Percentiles rank a stretch among this genome's conserved stretches.
Evolutionary conservation across 1,140 invertebrate genomes (phyloP).

Genomic region (Drepana arcuata): DNA sequence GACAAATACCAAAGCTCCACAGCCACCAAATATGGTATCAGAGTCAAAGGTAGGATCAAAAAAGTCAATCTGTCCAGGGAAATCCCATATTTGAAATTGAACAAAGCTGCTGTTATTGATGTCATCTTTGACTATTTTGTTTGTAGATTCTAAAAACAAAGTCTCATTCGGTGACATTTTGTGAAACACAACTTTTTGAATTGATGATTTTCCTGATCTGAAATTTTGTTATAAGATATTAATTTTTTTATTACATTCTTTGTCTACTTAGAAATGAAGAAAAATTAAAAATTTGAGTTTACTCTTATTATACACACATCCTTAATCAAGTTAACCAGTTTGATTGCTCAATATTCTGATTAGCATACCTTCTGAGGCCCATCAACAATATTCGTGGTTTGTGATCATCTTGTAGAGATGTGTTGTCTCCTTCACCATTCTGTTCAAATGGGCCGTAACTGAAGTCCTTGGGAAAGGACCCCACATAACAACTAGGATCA

Average conservation of each 20-base stretch:
- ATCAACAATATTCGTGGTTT: slow-evolving; percentile 96
- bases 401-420: slow-evolving; percentile 76
- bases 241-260: no score
- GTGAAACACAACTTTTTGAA: slow-evolving; percentile 99
- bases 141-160: slow-evolving; percentile 98
- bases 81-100: slow-evolving; percentile 99
- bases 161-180: slow-evolving; percentile 99
- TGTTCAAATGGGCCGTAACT: slow-evolving; percentile 88
- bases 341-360: neutral
- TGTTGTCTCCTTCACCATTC: slow-evolving; percentile 74
- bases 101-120: slow-evolving; percentile 98
- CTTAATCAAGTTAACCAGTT: no score
- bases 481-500: slow-evolving; percentile 77
- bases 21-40: slow-evolving; percentile 94
- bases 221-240: no score
- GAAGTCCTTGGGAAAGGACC: slow-evolving; percentile 94
- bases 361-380: slow-evolving; percentile 88
- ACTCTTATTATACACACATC: no score
- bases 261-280: no score
- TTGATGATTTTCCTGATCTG: slow-evolving; percentile 99
- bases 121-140: slow-evolving; percentile 98
- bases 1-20: slow-evolving; percentile 98
- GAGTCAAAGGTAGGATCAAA: slow-evolving; percentile 97
- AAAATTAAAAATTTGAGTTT: no score
- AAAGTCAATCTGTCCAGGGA: slow-evolving; percentile 98